These are phyloP conservation scores for Mesocentrotus franciscanus DNA, from an alignment of 53 echinoderm and acorn worm species.

Conservation along the genomic window DNA sequence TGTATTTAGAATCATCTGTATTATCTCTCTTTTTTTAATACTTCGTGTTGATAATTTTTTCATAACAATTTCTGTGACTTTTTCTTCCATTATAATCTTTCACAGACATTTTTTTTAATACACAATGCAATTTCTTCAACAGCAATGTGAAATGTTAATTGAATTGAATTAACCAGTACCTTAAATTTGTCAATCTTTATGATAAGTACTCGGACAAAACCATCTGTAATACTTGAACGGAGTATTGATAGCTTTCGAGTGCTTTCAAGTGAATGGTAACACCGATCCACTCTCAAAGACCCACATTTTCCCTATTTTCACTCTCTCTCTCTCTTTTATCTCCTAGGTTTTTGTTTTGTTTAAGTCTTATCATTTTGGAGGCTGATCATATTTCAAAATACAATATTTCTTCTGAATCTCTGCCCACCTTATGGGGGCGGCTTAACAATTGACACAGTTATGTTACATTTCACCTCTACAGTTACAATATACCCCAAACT, in stretches of 20 bases:
- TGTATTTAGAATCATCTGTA: too few relatives aligned
- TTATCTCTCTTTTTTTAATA: too few relatives aligned
- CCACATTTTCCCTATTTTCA: neutral
- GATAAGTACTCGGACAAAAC: neutral
- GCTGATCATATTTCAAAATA: constrained; percentile 4
- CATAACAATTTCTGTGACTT: too few relatives aligned
- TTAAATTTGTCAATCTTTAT: neutral
- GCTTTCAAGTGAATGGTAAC: neutral
- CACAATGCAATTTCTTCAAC: too few relatives aligned
- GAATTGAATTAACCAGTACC: too few relatives aligned
- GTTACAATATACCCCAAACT: neutral
- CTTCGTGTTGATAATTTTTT: too few relatives aligned
- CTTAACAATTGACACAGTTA: constrained; percentile 45
- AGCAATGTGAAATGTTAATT: too few relatives aligned
- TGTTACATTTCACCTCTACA: neutral
- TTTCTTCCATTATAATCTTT: too few relatives aligned
- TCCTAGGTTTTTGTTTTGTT: neutral
- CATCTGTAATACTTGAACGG: neutral
- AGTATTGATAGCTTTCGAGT: neutral
- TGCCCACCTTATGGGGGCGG: neutral
- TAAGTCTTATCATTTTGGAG: neutral
- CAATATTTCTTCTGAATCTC: neutral
- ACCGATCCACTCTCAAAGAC: neutral
- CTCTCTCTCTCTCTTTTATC: neutral
- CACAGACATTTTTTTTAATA: too few relatives aligned